phyloP scores from a whole-genome alignment of 2,888 invertebrate species.

The Calliopum simillimum region DNA sequence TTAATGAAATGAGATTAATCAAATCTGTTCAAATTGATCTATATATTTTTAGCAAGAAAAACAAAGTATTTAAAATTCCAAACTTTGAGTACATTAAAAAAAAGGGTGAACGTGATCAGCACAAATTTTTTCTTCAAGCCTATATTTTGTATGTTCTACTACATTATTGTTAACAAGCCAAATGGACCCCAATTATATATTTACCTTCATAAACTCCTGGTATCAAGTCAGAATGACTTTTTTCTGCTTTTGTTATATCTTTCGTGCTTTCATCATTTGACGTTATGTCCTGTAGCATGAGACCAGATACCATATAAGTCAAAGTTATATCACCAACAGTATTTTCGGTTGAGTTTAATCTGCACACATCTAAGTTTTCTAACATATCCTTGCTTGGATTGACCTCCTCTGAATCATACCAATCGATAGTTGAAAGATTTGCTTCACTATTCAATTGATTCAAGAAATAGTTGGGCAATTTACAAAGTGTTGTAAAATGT shows the following conservation, averaged over 20 bases:
- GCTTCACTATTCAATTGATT: constrained; percentile 14
- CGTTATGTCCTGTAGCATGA: constrained; percentile 56
- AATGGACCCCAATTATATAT: too few relatives aligned
- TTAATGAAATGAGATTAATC: too few relatives aligned
- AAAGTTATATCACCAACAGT: constrained; percentile 48
- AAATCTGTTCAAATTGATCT: too few relatives aligned
- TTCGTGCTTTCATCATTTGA: constrained; percentile 49
- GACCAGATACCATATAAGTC: constrained; percentile 55
- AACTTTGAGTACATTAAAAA: too few relatives aligned
- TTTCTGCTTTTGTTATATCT: constrained; percentile 69
- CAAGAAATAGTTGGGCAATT: too few relatives aligned
- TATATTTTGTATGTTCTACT: too few relatives aligned
- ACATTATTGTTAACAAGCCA: too few relatives aligned
- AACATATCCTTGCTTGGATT: constrained; percentile 44
- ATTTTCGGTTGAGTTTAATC: constrained; percentile 54
- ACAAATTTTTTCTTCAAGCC: too few relatives aligned
- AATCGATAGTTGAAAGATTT: constrained; percentile 34
- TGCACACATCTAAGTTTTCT: constrained; percentile 56
- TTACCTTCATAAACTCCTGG: constrained; percentile 84
- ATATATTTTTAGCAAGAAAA: too few relatives aligned
- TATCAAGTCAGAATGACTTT: constrained; percentile 79
- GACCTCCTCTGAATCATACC: constrained; percentile 58
- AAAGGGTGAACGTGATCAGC: too few relatives aligned
- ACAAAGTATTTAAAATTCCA: too few relatives aligned
- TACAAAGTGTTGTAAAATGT: too few relatives aligned